phyloP scores from a whole-genome alignment of 2,797 vertebrate genomes.

The Clarias platycephalus region DNA sequence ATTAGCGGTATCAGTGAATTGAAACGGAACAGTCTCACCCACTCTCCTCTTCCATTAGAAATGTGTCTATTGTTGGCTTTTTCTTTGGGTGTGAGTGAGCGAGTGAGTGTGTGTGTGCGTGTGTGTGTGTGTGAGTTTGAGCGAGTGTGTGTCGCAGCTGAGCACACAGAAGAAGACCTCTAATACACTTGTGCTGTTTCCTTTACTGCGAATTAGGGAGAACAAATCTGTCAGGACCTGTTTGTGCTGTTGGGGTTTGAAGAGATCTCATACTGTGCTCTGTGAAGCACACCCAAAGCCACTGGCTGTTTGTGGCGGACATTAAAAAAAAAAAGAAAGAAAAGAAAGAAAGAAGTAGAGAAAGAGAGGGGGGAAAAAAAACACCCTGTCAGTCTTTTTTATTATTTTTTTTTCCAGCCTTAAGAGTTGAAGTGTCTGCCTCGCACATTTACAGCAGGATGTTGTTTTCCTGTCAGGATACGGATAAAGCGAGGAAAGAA shows the following conservation, averaged over 20 bases:
- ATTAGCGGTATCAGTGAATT: slow-evolving; percentile 98
- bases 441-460: slow-evolving; percentile 58
- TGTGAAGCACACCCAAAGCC: slow-evolving; percentile 80
- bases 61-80: slow-evolving; percentile 83
- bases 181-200: slow-evolving; percentile 75
- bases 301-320: slow-evolving; percentile 59
- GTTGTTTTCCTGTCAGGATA: slow-evolving; percentile 74
- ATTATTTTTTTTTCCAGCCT: neutral
- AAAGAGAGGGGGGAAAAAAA: slow-evolving; percentile 3
- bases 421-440: slow-evolving; percentile 48
- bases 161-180: slow-evolving; percentile 72
- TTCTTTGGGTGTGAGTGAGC: slow-evolving; percentile 51
- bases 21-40: slow-evolving; percentile 88
- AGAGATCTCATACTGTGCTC: slow-evolving; percentile 80
- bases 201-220: slow-evolving; percentile 68
- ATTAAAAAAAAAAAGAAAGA: neutral
- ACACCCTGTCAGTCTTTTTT: slow-evolving; percentile 10
- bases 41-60: slow-evolving; percentile 79
- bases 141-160: slow-evolving; percentile 64
- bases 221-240: slow-evolving; percentile 80
- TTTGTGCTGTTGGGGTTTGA: slow-evolving; percentile 79
- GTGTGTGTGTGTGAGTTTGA: slow-evolving; percentile 50
- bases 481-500: slow-evolving; percentile 69
- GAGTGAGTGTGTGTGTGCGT: slow-evolving; percentile 47
- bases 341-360: neutral